These are phyloP conservation scores for Hirtodrosophila cameraria DNA, from an alignment of 2,888 invertebrate species.

Conservation along the genomic window DNA sequence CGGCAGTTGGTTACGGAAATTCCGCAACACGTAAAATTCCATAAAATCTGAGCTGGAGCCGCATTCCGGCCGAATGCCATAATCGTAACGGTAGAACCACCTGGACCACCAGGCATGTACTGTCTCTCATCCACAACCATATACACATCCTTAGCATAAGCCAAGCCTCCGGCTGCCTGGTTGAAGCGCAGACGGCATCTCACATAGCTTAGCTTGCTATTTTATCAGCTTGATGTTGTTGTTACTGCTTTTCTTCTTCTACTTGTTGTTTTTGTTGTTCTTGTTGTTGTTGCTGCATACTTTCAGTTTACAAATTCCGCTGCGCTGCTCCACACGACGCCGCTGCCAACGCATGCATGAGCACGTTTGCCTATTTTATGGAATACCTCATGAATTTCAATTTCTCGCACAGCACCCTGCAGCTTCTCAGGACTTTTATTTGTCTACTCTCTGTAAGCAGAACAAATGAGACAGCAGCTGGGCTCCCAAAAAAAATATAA, in stretches of 20 bases:
- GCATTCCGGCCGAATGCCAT: constrained; percentile 58
- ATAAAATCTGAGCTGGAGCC: constrained; percentile 23
- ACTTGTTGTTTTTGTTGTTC: constrained; percentile 17
- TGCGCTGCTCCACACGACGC: constrained; percentile 22
- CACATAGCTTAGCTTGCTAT: constrained; percentile 49
- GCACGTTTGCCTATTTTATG: constrained; percentile 59
- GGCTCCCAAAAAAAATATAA: constrained; percentile 3
- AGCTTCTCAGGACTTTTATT: background rate
- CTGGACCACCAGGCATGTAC: constrained; percentile 12
- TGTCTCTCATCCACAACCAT: background rate
- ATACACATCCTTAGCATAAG: constrained; percentile 23
- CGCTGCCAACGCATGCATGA: constrained; percentile 52
- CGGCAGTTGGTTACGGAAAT: constrained; percentile 57
- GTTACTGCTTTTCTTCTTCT: constrained; percentile 31
- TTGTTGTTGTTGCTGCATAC: constrained; percentile 51
- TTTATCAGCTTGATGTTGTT: constrained; percentile 18
- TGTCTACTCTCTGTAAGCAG: constrained; percentile 24
- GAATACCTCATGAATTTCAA: constrained; percentile 74
- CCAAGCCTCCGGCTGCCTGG: constrained; percentile 42
- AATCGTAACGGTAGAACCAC: constrained; percentile 19
- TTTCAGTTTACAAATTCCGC: constrained; percentile 68
- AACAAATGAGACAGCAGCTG: constrained; percentile 35
- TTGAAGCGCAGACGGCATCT: constrained; percentile 42
- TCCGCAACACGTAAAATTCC: constrained; percentile 72
- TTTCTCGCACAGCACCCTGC: constrained; percentile 26